Evolutionary conservation across 2,888 invertebrate genomes (phyloP), one percentile per base, ranked within the genome.

Genomic region (Drosophila lutescens): DNA sequence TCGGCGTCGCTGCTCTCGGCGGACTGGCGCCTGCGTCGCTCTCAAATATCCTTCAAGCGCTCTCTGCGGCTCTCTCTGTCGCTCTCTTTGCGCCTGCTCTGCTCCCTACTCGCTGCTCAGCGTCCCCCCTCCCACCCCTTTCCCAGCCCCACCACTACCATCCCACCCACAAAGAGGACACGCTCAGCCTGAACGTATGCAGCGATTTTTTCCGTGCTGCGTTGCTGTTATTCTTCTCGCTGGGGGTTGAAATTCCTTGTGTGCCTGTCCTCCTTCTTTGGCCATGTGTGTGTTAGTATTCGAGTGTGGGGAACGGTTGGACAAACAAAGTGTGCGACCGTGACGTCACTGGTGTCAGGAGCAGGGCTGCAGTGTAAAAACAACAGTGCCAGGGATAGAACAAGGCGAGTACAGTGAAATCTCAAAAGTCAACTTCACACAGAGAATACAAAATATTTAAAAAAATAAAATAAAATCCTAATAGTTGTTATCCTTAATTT

Each of bases 41-140:
- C 73, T 82, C 72, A 6, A 1, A 30, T 12, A 36, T 55, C 20
- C 40, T 46, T 67, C 4, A 7, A 7, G 0, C 51, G 30, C 34
- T 47, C 51, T 49, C 50, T 75, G 67, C 79, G 79, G 23, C n/a
- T 30, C 78, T 86, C 74, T 77, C 74, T 68, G 13, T 7, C 40
- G 23, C 53, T 60, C 57, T 44, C 47, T 36, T 53, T 79, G 77
- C 86, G 83, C 80, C 69, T 86, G 88, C 78, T 77, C 76, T 67
- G 59, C 72, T 67, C 66, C 56, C 71, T 36, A 55, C 62, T 77
- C 74, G 69, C 69, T 60, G 74, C 70, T 76, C 34, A 57, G 68
- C 62, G 53, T 6, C 12, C 12, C 15, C 17, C 47, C 6, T 12
- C 13, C 2, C 0, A 10, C 6, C 10, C 10, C 7, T 15, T 15